These are phyloP conservation scores for Diorhabda sublineata DNA, from an alignment of 1,140 invertebrate species.

Conservation along the genomic window DNA sequence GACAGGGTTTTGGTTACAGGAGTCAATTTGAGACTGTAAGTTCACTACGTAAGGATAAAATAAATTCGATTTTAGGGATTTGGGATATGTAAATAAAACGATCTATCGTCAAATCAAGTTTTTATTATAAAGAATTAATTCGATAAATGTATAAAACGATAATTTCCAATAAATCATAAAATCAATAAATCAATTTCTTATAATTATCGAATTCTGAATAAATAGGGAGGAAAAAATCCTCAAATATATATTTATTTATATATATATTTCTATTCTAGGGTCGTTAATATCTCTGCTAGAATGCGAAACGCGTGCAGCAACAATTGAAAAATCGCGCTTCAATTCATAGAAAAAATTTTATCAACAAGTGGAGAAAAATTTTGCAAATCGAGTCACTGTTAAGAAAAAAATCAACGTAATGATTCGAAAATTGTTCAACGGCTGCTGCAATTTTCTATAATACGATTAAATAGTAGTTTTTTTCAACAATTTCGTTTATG, in stretches of 20 bases:
- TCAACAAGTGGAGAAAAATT: too few species aligned
- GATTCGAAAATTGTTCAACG: not conserved
- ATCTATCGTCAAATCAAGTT: not conserved
- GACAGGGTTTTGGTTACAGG: too few species aligned
- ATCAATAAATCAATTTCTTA: not conserved
- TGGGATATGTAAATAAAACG: too few species aligned
- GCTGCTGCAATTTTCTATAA: not conserved
- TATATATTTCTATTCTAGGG: not conserved
- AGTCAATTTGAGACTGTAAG: too few species aligned
- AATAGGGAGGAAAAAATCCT: not conserved
- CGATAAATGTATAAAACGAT: constrained; percentile 1
- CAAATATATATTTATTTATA: not conserved
- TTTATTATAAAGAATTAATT: constrained; percentile 1
- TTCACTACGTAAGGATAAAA: too few species aligned
- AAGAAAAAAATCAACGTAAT: too few species aligned
- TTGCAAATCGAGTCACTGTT: too few species aligned
- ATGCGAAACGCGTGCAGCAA: not conserved
- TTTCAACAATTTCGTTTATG: not conserved
- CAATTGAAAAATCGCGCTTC: too few species aligned
- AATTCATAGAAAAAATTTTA: too few species aligned
- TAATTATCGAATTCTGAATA: not conserved
- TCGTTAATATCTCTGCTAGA: not conserved
- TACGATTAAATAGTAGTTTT: too few species aligned
- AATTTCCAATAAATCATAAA: not conserved
- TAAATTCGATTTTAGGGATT: too few species aligned